Evolutionary conservation across 1,140 invertebrate species (phyloP), one percentile per base, ranked within the genome.

Genomic region (Druon quercuslanigerum): DNA sequence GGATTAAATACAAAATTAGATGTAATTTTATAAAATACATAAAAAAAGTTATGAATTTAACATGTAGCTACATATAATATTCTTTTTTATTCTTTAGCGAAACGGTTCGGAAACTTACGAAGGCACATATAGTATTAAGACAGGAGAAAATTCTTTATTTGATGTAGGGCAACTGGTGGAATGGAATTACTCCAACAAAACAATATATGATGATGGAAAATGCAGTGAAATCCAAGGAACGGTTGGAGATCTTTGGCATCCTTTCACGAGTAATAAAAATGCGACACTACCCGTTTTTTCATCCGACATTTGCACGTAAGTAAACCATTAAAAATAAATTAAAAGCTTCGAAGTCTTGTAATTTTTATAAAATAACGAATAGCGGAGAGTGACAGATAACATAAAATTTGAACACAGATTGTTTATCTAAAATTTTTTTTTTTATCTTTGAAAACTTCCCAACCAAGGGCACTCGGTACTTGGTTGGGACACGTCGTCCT

Each of bases 161-260:
- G 90, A 94, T 77, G 82, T 96, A 51, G 96, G 95, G 70, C 90
- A 93, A 12, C 78, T 96, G 13, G 91, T 93, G 72, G 85, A 92
- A 79, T 97, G 96, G 96, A 94, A 95, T 87, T 92, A 92, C 72
- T 90, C 89, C 6, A 90, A 90, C n/a, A 87, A 88, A 52, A 94
- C 94, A 0, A 76, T 89, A 17, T 94, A 92, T 84, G 95, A 93
- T 87, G 51, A 92, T 1, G 91, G 88, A 9, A 88, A 93, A 54
- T 97, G 96, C 85, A 93, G 93, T 6, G 75, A 81, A 13, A 93
- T 97, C 0, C 92, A 92, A 78, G 96, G 96, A 50, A 94, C 94
- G 2, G 93, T 94, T 4, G 96, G 96, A 0, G 96, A 96, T 91
- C 89, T 96, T 1, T 97, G 95, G 93, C 95, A 95, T 57, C 95